These are phyloP conservation scores for Erannis defoliaria DNA, from an alignment of 2,888 invertebrate species.

Conservation along the genomic window DNA sequence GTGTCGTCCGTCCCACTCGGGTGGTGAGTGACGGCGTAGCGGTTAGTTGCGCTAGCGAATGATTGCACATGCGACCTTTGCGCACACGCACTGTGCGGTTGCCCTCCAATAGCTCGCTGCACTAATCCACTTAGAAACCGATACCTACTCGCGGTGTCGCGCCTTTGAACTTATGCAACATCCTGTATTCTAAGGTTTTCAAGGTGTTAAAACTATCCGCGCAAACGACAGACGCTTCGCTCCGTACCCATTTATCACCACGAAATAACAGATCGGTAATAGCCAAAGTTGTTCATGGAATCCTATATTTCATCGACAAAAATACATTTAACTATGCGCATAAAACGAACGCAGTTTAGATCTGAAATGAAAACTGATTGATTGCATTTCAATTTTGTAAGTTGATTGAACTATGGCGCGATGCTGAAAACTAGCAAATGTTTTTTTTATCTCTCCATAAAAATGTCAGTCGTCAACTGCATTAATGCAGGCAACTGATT, in stretches of 20 bases:
- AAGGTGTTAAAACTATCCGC: slow-evolving; percentile 3
- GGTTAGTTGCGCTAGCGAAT: slow-evolving; percentile 52
- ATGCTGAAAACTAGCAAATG: slow-evolving; percentile 40
- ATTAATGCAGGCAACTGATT: slow-evolving; percentile 31
- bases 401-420: slow-evolving; percentile 43
- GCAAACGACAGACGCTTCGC: slow-evolving; percentile 5
- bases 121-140: slow-evolving; percentile 68
- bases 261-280: slow-evolving; percentile 23
- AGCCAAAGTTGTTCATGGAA: slow-evolving; percentile 38
- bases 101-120: slow-evolving; percentile 67
- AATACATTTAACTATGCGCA: slow-evolving; percentile 50
- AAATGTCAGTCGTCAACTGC: slow-evolving; percentile 43
- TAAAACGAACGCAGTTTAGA: slow-evolving; percentile 50
- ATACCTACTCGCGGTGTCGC: slow-evolving; percentile 53
- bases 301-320: slow-evolving; percentile 50
- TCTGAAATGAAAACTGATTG: slow-evolving; percentile 52
- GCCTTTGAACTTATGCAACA: slow-evolving; percentile 54
- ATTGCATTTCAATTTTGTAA: slow-evolving; percentile 48
- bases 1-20: slow-evolving; percentile 44
- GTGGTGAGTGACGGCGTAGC: slow-evolving; percentile 53
- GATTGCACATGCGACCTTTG: slow-evolving; percentile 68
- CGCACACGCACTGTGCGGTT: slow-evolving; percentile 57
- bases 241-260: background rate
- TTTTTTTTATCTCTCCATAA: slow-evolving; percentile 44
- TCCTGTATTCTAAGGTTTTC: slow-evolving; percentile 9